Evolutionary conservation across 2,888 invertebrate species (phyloP).

Genomic region (Dorcus parallelipipedus): DNA sequence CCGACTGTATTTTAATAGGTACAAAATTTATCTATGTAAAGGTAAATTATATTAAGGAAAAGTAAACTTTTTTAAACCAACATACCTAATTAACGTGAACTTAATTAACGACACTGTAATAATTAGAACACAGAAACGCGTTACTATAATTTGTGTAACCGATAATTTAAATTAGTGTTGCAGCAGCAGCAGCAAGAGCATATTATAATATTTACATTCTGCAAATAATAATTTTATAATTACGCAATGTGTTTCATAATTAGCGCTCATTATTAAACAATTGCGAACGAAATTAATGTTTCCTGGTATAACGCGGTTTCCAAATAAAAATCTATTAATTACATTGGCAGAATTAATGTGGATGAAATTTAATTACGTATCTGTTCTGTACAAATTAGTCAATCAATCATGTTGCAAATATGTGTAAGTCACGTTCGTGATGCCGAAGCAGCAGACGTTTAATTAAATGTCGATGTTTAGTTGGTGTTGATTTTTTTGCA

Average conservation of each 20-base stretch:
- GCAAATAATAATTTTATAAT: conserved; percentile 1
- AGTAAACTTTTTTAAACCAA: too few species aligned
- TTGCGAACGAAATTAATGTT: neutral
- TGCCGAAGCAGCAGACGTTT: too few species aligned
- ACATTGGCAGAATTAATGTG: neutral
- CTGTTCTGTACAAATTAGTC: neutral
- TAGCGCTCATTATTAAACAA: neutral
- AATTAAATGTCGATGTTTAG: too few species aligned
- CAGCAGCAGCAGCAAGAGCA: neutral
- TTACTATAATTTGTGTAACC: too few species aligned
- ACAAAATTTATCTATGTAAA: too few species aligned
- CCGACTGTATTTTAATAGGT: too few species aligned
- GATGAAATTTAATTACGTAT: neutral
- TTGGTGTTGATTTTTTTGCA: neutral
- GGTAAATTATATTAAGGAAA: too few species aligned
- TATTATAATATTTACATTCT: neutral
- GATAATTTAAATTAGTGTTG: too few species aligned
- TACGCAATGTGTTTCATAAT: neutral
- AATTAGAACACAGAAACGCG: too few species aligned
- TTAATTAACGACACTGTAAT: too few species aligned
- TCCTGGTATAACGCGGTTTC: neutral
- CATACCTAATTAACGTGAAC: too few species aligned
- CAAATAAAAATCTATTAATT: conserved; percentile 1
- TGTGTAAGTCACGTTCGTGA: neutral
- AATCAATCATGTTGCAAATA: neutral